Conservation (phyloP, 2,113 vertebrate species). For the Sylvicapra grimmia region DNA sequence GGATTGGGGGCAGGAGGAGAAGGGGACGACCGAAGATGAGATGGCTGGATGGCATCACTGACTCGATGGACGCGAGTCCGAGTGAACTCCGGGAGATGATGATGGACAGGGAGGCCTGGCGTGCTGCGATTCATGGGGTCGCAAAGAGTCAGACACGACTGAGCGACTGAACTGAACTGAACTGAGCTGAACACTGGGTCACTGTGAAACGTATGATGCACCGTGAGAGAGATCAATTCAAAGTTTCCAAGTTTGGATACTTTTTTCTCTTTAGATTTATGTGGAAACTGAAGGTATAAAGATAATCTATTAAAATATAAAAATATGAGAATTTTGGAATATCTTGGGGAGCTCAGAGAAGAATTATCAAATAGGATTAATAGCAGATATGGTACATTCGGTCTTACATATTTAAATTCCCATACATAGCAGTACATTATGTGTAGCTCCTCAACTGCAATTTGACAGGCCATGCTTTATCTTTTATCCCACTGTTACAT, state of each 20-base stretch:
- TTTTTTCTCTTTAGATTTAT: background rate
- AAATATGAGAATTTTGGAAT: background rate
- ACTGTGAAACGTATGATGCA: background rate
- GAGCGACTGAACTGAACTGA: no score
- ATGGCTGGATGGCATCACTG: no score
- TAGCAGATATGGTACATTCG: background rate
- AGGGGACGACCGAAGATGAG: no score
- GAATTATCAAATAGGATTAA: background rate
- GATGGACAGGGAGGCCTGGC: no score
- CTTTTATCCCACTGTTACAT: background rate
- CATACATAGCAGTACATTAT: background rate
- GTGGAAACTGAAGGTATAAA: background rate
- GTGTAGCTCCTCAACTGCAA: background rate
- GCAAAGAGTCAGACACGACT: rapidly evolving
- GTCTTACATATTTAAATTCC: slow-evolving; percentile 13
- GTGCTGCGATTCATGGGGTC: rapidly evolving
- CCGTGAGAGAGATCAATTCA: background rate
- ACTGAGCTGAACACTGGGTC: background rate
- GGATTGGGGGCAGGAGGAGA: no score
- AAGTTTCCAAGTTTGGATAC: background rate
- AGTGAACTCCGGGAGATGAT: no score
- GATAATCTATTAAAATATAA: background rate
- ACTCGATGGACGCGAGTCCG: no score
- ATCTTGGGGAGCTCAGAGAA: background rate
- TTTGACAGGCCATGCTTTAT: background rate